These are phyloP conservation scores for Platysteira castanea DNA, from an alignment of 2,113 vertebrate species.

Conservation along the genomic window DNA sequence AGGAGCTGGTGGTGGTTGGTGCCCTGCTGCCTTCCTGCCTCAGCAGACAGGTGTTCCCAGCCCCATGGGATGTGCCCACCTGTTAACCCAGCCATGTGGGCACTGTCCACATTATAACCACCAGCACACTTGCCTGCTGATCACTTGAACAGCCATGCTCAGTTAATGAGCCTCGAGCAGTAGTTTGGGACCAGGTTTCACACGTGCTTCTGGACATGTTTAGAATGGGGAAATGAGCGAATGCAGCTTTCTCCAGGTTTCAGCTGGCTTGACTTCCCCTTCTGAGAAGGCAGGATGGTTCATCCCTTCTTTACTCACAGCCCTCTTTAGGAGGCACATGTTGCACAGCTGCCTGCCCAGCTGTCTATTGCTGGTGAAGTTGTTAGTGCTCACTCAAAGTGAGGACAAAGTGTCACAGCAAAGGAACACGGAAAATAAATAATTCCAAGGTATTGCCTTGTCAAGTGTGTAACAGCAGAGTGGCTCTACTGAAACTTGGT, in stretches of 20 bases:
- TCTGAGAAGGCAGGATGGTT: not conserved
- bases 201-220: not conserved
- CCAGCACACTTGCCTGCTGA: not conserved
- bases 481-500: rapidly evolving
- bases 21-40: not conserved
- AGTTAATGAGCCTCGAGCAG: not conserved
- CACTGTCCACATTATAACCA: not conserved
- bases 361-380: rapidly evolving
- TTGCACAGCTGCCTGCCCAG: not conserved
- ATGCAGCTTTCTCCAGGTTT: not conserved
- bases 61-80: rapidly evolving
- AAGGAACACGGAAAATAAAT: not conserved
- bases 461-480: not conserved
- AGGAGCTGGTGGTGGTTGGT: not conserved
- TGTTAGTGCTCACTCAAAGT: rapidly evolving
- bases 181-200: not conserved
- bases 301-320: not conserved
- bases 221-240: not conserved
- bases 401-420: not conserved
- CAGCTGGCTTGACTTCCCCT: not conserved
- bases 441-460: not conserved
- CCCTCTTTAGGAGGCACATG: not conserved
- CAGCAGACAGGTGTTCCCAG: not conserved
- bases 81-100: rapidly evolving
- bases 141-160: rapidly evolving